These are phyloP conservation scores for Pseudoatta argentina DNA, from an alignment of 1,140 invertebrate species.

Conservation along the genomic window DNA sequence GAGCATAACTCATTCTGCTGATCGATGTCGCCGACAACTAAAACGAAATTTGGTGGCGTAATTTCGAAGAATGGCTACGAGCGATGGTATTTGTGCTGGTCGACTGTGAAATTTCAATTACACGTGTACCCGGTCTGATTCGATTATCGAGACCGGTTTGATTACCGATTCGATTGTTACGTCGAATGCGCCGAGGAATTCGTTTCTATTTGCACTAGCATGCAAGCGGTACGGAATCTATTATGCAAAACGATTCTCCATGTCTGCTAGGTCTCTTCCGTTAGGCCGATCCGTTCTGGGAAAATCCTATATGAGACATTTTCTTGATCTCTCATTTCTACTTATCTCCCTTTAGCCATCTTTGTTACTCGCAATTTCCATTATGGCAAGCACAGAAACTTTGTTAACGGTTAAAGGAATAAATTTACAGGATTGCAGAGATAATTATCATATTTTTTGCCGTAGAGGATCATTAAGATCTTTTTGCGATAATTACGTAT, in stretches of 20 bases:
- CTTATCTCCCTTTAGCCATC: not conserved
- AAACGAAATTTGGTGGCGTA: constrained; percentile 65
- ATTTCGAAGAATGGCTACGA: constrained; percentile 65
- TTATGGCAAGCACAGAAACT: constrained; percentile 71
- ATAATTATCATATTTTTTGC: constrained; percentile 47
- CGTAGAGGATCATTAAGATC: constrained; percentile 72
- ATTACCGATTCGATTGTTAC: constrained; percentile 84
- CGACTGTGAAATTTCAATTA: constrained; percentile 83
- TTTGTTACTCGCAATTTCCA: constrained; percentile 51
- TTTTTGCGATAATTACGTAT: constrained; percentile 74
- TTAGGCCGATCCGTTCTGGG: constrained; percentile 47
- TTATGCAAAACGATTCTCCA: constrained; percentile 73
- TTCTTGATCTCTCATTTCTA: constrained; percentile 36
- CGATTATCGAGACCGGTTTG: constrained; percentile 80
- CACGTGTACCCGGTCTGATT: constrained; percentile 77
- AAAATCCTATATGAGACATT: constrained; percentile 64
- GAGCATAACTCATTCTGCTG: constrained; percentile 25
- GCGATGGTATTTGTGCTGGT: constrained; percentile 77
- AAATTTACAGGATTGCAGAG: constrained; percentile 73
- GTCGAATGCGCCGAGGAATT: constrained; percentile 79
- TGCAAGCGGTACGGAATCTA: constrained; percentile 73
- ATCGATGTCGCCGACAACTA: constrained; percentile 37
- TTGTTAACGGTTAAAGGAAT: constrained; percentile 70
- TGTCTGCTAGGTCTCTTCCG: constrained; percentile 31
- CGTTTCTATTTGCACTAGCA: constrained; percentile 73